Conservation (phyloP, 2,113 vertebrate species). For the Dermatemys mawii region DNA sequence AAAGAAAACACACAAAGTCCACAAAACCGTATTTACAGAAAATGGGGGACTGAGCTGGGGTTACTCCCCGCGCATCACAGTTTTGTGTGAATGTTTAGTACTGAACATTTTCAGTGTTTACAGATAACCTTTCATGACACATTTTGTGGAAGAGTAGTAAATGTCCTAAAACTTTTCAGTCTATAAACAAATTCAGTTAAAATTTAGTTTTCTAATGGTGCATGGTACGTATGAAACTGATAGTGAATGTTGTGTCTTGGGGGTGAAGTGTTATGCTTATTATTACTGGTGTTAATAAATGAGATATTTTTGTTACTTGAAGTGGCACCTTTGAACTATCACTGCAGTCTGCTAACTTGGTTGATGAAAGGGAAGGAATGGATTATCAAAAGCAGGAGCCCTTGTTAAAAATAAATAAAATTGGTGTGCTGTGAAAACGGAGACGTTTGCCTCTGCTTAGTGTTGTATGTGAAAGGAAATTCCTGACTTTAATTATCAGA, state of each 20-base stretch:
- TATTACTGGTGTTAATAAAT: constrained; percentile 7
- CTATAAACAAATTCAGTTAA: not conserved
- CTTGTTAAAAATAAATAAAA: not conserved
- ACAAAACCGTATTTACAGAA: not conserved
- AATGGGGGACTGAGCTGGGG: not conserved
- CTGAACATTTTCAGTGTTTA: not conserved
- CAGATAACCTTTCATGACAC: not conserved
- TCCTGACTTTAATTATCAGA: not conserved
- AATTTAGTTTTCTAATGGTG: not conserved
- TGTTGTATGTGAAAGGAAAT: not conserved
- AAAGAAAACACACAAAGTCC: constrained; percentile 8
- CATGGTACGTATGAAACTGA: not conserved
- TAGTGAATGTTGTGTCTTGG: not conserved
- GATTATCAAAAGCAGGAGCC: not conserved
- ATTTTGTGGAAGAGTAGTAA: not conserved
- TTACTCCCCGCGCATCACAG: not conserved
- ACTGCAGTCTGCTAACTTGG: not conserved
- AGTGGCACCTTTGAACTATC: not conserved
- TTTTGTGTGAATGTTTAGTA: constrained; percentile 4
- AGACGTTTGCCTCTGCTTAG: not conserved
- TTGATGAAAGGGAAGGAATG: not conserved
- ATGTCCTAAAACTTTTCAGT: not conserved
- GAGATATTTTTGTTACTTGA: not conserved
- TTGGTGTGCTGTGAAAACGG: not conserved
- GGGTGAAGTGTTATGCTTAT: not conserved